Evolutionary conservation across 2,888 invertebrate genomes (phyloP).

Genomic region (Erebia palarica): DNA sequence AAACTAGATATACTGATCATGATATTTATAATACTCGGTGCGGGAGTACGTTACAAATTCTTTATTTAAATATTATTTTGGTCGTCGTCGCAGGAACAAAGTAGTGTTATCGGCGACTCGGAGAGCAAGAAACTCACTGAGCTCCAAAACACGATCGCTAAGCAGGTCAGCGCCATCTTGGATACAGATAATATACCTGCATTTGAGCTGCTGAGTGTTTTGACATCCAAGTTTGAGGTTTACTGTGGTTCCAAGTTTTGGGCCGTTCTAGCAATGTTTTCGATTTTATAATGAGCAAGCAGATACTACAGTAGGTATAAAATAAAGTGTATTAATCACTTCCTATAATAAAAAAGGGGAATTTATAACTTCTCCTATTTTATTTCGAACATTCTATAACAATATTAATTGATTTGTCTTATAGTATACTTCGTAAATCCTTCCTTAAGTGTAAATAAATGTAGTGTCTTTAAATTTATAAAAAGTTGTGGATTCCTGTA

Average conservation of each 20-base stretch:
- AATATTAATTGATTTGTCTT: not conserved
- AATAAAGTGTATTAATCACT: too few species aligned
- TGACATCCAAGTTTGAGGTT: conserved; percentile 1
- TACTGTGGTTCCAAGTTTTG: not conserved
- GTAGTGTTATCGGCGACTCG: conserved; percentile 74
- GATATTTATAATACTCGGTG: conserved; percentile 6
- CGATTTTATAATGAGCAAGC: not conserved
- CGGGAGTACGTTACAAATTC: conserved; percentile 40
- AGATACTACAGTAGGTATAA: too few species aligned
- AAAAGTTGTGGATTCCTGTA: not conserved
- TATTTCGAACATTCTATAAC: not conserved
- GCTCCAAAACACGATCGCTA: conserved; percentile 92
- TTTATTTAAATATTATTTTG: conserved; percentile 58
- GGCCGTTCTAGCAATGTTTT: not conserved
- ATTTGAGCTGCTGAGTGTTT: conserved; percentile 29
- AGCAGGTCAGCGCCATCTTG: conserved; percentile 84
- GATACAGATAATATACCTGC: conserved; percentile 29
- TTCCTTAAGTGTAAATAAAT: not conserved
- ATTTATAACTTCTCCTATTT: not conserved
- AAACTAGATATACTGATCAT: not conserved
- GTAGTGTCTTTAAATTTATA: not conserved
- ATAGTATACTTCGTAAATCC: not conserved
- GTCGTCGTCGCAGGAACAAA: conserved; percentile 70
- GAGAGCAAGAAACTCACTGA: conserved; percentile 85
- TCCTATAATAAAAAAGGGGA: too few species aligned